These are phyloP conservation scores for Sycobia sp. DNA, from an alignment of 1,140 invertebrate genomes.

Conservation along the genomic window DNA sequence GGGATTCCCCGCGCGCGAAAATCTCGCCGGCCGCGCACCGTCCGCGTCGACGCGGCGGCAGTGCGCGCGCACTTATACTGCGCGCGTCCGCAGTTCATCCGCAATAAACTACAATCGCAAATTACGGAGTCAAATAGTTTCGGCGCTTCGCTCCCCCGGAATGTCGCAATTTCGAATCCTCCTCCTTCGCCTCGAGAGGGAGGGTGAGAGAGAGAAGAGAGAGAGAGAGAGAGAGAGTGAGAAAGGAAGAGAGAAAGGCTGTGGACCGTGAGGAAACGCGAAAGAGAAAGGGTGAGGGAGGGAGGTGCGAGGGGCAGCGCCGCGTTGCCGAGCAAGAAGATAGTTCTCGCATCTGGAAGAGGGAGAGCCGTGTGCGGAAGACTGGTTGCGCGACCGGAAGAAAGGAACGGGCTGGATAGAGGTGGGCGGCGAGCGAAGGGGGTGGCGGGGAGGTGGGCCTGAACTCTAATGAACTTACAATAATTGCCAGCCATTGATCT, in stretches of 20 bases:
- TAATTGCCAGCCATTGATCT: constrained; percentile 63
- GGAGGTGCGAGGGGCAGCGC: constrained; percentile 31
- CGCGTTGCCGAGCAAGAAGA: neutral
- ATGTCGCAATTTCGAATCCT: constrained; percentile 61
- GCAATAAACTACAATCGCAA: constrained; percentile 64
- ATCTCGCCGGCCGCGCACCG: constrained; percentile 16
- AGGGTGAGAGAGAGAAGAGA: too few species aligned
- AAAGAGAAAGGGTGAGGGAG: too few species aligned
- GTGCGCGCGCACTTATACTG: neutral
- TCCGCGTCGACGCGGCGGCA: neutral
- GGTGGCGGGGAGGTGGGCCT: constrained; percentile 30
- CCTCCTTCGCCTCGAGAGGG: constrained; percentile 43
- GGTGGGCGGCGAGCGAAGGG: constrained; percentile 21
- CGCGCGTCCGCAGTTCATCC: constrained; percentile 47
- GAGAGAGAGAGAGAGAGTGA: too few species aligned
- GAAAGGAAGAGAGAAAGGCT: too few species aligned
- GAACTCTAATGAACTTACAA: constrained; percentile 61
- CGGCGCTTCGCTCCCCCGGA: constrained; percentile 56
- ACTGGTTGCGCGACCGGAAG: neutral
- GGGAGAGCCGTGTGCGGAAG: neutral
- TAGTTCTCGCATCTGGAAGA: neutral
- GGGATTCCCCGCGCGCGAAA: constrained; percentile 1
- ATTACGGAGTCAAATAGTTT: constrained; percentile 64
- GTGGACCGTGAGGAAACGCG: too few species aligned
- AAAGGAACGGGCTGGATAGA: constrained; percentile 28